Evolutionary conservation across 2,888 invertebrate genomes (phyloP), one percentile per base, ranked within the genome.

Genomic region (Drosophila siamana): DNA sequence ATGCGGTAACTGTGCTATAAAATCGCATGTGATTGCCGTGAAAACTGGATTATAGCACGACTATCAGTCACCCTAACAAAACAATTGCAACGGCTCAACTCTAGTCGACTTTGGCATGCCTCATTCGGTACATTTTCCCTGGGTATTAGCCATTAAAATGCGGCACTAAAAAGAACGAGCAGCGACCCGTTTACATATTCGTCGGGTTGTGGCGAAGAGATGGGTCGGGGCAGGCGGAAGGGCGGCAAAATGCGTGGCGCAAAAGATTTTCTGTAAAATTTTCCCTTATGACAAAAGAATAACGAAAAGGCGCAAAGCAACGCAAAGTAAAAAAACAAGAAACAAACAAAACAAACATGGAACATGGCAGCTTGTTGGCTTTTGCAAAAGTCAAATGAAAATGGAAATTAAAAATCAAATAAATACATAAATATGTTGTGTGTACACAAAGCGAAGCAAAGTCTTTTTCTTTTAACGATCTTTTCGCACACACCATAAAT

Each of bases 251-350:
- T 54, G 54, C 64, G 44, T 62, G 51, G 44, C 9, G 55, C 38
- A 44, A 57, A 61, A 63, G 48, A 55, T 63, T 72, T 65, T 55
- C 40, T 77, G 74, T 59, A 56, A 44, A 78, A 83, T 74, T 78
- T 78, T 83, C 78, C 78, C 82, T 80, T 82, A 82, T 82, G 82
- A 84, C 80, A 66, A 69, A 44, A 63, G 51, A 65, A 56, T 50
- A 68, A 68, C 44, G 26, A 11, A 43, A 36, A 43, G 48, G 41
- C 40, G 13, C 9, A 52, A 44, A 36, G 30, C 26, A 46, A n/a
- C n/a, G n/a, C n/a, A n/a, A n/a, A n/a, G n/a, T n/a, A n/a, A n/a
- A 13, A 47, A 26, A 19, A 36, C 19, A 19, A 19, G 19, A 59
- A 36, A 40, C n/a, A 28, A 33, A 60, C 69, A 71, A 63, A 46